These are phyloP conservation scores for Rissa tridactyla DNA, from an alignment of 2,113 vertebrate species.

Conservation along the genomic window DNA sequence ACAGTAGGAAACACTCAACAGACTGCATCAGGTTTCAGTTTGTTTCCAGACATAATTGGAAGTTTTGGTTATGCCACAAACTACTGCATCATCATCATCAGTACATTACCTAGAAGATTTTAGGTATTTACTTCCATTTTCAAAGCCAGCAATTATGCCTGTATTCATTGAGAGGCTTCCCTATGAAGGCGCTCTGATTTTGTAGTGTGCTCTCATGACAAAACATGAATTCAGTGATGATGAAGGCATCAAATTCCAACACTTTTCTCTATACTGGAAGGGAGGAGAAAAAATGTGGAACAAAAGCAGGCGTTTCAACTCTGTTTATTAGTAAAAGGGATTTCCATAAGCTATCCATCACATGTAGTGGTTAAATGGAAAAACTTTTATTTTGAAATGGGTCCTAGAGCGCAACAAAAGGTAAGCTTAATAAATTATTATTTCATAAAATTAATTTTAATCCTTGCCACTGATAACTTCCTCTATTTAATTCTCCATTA, in stretches of 20 bases:
- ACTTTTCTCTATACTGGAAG: neutral
- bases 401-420: neutral
- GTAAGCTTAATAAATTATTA: neutral
- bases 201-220: neutral
- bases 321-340: neutral
- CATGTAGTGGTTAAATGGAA: neutral
- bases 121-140: neutral
- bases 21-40: neutral
- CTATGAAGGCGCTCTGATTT: neutral
- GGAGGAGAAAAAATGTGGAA: neutral
- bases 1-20: neutral
- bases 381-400: neutral
- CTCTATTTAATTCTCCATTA: neutral
- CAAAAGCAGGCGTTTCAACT: neutral
- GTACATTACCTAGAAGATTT: neutral
- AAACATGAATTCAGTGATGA: neutral
- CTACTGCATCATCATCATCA: neutral
- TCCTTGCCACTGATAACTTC: neutral
- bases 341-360: neutral
- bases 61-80: neutral
- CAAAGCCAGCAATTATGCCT: neutral
- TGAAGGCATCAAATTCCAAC: neutral
- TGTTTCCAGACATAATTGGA: neutral
- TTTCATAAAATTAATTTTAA: neutral
- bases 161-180: neutral